Evolutionary conservation across 2,888 invertebrate species (phyloP).

Genomic region (Trachelus iudaicus): DNA sequence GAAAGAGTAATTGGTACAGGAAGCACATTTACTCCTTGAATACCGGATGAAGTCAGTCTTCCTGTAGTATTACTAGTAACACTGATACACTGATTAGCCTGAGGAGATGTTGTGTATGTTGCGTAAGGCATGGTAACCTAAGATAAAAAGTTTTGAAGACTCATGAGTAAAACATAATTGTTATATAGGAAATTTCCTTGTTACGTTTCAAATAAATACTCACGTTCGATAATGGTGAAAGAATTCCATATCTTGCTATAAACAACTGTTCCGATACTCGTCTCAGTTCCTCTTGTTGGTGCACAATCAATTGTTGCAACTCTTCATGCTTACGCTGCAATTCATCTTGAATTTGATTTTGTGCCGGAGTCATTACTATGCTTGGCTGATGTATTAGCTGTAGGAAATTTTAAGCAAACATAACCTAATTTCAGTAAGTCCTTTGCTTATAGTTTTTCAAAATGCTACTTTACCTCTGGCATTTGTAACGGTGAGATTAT

Average conservation of each 20-base stretch:
- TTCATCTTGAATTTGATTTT: slow-evolving; percentile 67
- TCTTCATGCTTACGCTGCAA: slow-evolving; percentile 85
- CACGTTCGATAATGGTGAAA: slow-evolving; percentile 62
- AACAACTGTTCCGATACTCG: slow-evolving; percentile 88
- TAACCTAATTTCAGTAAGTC: background rate
- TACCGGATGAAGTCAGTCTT: slow-evolving; percentile 23
- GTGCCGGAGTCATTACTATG: slow-evolving; percentile 70
- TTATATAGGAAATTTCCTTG: background rate
- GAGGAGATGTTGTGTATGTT: too few relatives aligned
- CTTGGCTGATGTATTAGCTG: slow-evolving; percentile 59
- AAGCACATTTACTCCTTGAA: slow-evolving; percentile 51
- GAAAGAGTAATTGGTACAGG: slow-evolving; percentile 53
- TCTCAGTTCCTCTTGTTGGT: slow-evolving; percentile 87
- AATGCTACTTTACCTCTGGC: slow-evolving; percentile 43
- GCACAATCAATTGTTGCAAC: slow-evolving; percentile 83
- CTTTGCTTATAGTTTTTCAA: background rate
- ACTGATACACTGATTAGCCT: too few relatives aligned
- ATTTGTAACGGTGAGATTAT: slow-evolving; percentile 49
- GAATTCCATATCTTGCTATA: slow-evolving; percentile 81
- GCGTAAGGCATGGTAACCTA: too few relatives aligned
- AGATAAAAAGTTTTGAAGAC: too few relatives aligned
- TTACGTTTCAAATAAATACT: slow-evolving; percentile 33
- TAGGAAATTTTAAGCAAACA: background rate
- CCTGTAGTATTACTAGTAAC: background rate
- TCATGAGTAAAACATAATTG: too few relatives aligned